These are phyloP conservation scores for Tipula unca DNA, from an alignment of 2,888 invertebrate species.

Conservation along the genomic window DNA sequence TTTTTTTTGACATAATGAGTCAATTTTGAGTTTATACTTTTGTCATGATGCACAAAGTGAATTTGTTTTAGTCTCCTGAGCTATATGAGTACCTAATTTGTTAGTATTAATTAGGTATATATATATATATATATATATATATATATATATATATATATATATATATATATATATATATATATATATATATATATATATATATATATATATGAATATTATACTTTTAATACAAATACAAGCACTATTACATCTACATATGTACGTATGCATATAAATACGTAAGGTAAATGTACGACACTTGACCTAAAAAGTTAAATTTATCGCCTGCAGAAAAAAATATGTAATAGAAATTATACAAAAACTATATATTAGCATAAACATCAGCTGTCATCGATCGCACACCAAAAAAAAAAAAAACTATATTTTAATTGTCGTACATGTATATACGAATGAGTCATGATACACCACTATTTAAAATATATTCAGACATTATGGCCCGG, in stretches of 20 bases:
- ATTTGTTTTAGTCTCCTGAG: neutral
- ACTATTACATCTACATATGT: too few species aligned
- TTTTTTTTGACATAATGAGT: neutral
- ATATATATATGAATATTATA: too few species aligned
- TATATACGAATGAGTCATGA: neutral
- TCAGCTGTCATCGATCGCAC: neutral
- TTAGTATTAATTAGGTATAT: neutral
- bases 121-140: neutral
- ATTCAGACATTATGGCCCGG: conserved; percentile 8
- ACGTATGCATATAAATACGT: neutral
- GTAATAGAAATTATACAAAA: neutral
- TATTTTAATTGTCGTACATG: neutral
- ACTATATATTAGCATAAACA: neutral
- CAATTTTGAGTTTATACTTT: neutral
- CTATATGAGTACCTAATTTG: neutral
- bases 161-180: too few species aligned
- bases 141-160: too few species aligned
- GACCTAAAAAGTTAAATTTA: neutral
- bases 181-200: too few species aligned
- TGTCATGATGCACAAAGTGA: neutral
- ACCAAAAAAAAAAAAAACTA: too few species aligned
- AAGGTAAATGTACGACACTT: neutral
- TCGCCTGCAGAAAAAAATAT: neutral
- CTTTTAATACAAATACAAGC: too few species aligned
- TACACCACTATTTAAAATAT: neutral